These are phyloP conservation scores for Corythornis leucogaster DNA, from an alignment of 2,797 vertebrate species.

Conservation along the genomic window DNA sequence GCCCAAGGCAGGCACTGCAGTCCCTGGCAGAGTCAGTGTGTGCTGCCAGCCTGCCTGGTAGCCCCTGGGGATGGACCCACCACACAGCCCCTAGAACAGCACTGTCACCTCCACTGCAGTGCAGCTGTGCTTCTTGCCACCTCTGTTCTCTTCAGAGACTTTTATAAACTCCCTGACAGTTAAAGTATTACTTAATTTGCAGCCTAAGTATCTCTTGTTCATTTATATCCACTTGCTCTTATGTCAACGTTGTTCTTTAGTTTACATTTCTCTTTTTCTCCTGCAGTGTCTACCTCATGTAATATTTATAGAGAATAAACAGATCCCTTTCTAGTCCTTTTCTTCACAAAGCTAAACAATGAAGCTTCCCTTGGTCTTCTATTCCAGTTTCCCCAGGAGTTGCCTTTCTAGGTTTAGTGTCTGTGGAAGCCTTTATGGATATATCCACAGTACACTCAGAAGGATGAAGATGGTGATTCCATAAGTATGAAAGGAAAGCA, in stretches of 20 bases:
- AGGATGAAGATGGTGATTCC: neutral
- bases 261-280: neutral
- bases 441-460: neutral
- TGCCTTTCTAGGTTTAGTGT: neutral
- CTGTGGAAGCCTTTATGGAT: neutral
- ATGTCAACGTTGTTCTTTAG: neutral
- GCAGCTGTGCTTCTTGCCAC: neutral
- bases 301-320: neutral
- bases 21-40: neutral
- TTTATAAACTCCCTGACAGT: neutral
- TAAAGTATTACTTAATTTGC: neutral
- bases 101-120: neutral
- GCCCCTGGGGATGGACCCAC: neutral
- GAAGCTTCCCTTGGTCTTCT: neutral
- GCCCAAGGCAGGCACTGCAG: accelerated
- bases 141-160: neutral
- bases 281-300: neutral
- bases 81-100: neutral
- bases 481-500: neutral
- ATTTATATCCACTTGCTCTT: neutral
- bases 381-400: neutral
- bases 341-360: neutral
- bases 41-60: neutral
- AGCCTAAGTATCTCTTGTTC: neutral
- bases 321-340: neutral